Base-by-base conservation (phyloP, 2,797 vertebrate species). In the Channa striata region DNA sequence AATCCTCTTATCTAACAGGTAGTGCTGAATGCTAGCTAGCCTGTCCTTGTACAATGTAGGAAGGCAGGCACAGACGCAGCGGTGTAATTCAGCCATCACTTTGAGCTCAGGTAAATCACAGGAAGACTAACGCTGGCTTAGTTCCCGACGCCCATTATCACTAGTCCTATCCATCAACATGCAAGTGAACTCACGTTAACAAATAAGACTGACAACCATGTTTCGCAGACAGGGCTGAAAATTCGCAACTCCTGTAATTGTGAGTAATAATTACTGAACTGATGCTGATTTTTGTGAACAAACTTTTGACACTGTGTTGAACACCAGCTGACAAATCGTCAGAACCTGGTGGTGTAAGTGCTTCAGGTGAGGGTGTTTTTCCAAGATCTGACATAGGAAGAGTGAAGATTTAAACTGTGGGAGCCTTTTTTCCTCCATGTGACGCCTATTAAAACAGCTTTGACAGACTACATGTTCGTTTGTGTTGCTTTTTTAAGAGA, bases 101-200 rank as follows among this genome's bases (percentile, higher is more conserved):
- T 83, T 63, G 78, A 93, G 91, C 91, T 94, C 92, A 93, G 93
- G 92, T 92, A 93, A 90, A 91, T 81, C 82, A 87, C 84, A 86
- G 82, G 80, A 90, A 83, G 85, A 88, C 81, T 86, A 81, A 87
- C 71, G 73, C 85, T 78, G 83, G 68, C 78, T 74, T 81, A 85
- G 76, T 40, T 52, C 53, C 40, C 62, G 59, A 64, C 57, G 54
- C 73, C 63, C 50, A 13, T 72, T 74, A 67, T 68, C 85, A 77
- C 69, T 59, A 57, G 73, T 68, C 73, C 68, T 78, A 75, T 64
- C 70, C 62, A 52, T 81, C 62, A 54, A 76, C 75, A 51, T 77
- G 71, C 66, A 78, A 74, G 82, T 81, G 67, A 83, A 78, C 77
- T 80, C 78, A 85, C 82, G 64, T 72, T 47, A 78, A 85, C 65